These are phyloP conservation scores for Jordanella pulchra DNA, from an alignment of 2,797 vertebrate species.

Conservation along the genomic window DNA sequence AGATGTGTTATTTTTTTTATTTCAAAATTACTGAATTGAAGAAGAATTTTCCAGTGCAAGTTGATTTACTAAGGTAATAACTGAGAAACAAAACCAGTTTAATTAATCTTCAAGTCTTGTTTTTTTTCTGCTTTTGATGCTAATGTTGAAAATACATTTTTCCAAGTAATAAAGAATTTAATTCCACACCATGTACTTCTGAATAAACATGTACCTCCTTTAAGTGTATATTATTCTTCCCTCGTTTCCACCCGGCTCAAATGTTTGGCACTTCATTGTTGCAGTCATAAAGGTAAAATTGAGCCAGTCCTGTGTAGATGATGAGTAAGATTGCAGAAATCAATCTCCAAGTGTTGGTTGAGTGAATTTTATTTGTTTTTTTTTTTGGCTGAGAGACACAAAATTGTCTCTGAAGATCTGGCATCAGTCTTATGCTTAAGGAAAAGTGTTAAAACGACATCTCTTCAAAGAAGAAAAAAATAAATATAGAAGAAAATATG, in stretches of 20 bases:
- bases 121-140: not conserved
- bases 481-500: too few relatives aligned
- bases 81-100: not conserved
- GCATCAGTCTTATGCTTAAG: slow-evolving; percentile 16
- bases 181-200: not conserved
- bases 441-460: slow-evolving; percentile 40
- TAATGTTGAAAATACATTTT: not conserved
- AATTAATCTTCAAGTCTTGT: not conserved
- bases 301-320: slow-evolving; percentile 49
- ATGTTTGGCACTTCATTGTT: slow-evolving; percentile 9
- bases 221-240: slow-evolving; percentile 9
- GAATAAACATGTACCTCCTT: slow-evolving; percentile 1
- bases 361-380: slow-evolving; percentile 43
- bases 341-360: slow-evolving; percentile 27
- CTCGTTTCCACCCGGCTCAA: slow-evolving; percentile 24
- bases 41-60: slow-evolving; percentile 5
- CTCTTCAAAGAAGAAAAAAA: too few relatives aligned
- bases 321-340: slow-evolving; percentile 52
- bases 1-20: not conserved
- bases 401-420: slow-evolving; percentile 22
- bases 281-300: slow-evolving; percentile 44
- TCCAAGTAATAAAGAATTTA: not conserved
- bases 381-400: slow-evolving; percentile 49
- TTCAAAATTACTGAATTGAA: not conserved
- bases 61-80: slow-evolving; percentile 6